Evolutionary conservation across 2,113 vertebrate species (phyloP), one percentile per base, ranked within the genome.

Genomic region (Fregetta grallaria): DNA sequence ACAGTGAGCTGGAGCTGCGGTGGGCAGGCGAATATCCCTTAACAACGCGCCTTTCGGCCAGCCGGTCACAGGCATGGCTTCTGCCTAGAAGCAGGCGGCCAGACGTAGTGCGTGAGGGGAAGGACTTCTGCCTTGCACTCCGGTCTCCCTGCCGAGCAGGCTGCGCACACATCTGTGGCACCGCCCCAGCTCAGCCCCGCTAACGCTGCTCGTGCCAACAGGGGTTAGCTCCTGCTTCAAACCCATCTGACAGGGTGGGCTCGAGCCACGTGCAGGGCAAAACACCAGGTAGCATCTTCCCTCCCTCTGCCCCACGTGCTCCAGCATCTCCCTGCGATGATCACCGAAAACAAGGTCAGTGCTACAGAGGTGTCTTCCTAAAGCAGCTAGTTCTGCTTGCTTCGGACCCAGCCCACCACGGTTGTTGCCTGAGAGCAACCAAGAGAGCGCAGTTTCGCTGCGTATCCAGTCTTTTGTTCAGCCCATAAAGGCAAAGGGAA

Each of bases 151-250:
- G 0, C 55, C 10, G 1, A 1, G 3, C 67, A 27, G 38, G 38
- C 73, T 26, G 50, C 6, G 0, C 32, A 1, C 12, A 3, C 71
- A 6, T 11, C 70, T 34, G 0, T 15, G 55, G 73, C 63, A 6
- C 75, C 44, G 80, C 38, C 50, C 29, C 72, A 9, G n/a, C 77
- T 21, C 34, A 11, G 78, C 36, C 73, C 49, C 3, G 2, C 13
- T 15, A 18, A 29, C 2, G 2, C 59, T 0, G 7, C 38, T 44
- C 5, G 1, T 5, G 32, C 76, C 75, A 23, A 0, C 1, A 7
- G n/a, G 32, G 78, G 26, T 45, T 32, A 30, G 50, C 12, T 7
- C 32, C 32, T 40, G 47, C 93, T 53, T 36, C 4, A 15, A 22
- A 53, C 34, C 30, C 62, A 38, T 55, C 9, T 8, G 11, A 6